Evolutionary conservation across 1,140 invertebrate genomes (phyloP).

Genomic region (Aphaenogaster rudis): DNA sequence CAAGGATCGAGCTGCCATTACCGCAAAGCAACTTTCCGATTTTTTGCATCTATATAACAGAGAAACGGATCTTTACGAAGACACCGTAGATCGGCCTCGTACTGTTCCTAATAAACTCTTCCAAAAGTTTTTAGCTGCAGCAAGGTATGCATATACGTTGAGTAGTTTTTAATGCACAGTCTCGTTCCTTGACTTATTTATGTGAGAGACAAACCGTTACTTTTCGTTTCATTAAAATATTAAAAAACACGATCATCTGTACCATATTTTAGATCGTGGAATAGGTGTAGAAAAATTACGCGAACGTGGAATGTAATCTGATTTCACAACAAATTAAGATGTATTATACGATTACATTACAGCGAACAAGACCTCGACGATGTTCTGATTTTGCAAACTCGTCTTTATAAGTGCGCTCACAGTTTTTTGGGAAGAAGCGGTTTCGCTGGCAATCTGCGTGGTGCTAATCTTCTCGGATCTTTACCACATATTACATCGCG

Average conservation of each 20-base stretch:
- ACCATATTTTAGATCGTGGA: background rate
- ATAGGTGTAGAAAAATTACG: background rate
- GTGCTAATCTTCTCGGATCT: constrained; percentile 85
- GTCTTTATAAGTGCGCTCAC: constrained; percentile 89
- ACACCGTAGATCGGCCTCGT: constrained; percentile 89
- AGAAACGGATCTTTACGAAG: constrained; percentile 92
- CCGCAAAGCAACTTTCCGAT: constrained; percentile 96
- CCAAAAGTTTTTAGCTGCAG: constrained; percentile 88
- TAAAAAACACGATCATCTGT: background rate
- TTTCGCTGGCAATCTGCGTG: constrained; percentile 83
- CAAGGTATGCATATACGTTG: constrained; percentile 78
- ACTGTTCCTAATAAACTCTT: constrained; percentile 89
- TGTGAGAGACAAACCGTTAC: background rate
- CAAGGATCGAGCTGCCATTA: constrained; percentile 94
- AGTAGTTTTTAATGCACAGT: background rate
- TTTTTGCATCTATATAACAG: constrained; percentile 96
- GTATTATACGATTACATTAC: constrained; percentile 60
- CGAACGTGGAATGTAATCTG: too few species aligned
- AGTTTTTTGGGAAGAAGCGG: constrained; percentile 88
- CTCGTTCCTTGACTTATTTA: background rate
- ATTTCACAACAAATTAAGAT: background rate
- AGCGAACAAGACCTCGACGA: constrained; percentile 90
- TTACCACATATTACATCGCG: constrained; percentile 85
- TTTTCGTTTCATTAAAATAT: constrained; percentile 23
- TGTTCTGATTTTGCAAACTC: constrained; percentile 89